Conservation (phyloP, 2,888 invertebrate species). For the Heliconius cydno region DNA sequence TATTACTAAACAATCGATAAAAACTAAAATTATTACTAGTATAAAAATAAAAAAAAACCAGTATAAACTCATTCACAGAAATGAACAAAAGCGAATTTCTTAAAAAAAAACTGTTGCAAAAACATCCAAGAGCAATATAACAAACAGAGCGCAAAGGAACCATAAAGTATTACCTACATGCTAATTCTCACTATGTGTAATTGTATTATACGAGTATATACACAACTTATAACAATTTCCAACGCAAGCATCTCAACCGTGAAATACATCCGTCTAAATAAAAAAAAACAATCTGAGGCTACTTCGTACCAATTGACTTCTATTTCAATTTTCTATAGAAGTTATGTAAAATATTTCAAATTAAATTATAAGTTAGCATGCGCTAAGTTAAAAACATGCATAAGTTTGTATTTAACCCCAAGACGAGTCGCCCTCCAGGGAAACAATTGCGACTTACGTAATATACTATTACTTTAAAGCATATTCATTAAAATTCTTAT, state of each 20-base stretch:
- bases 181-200: conserved; percentile 76
- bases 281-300: conserved; percentile 37
- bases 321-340: conserved; percentile 19
- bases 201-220: conserved; percentile 57
- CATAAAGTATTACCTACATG: conserved; percentile 80
- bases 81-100: conserved; percentile 45
- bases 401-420: conserved; percentile 59
- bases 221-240: conserved; percentile 70
- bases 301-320: conserved; percentile 10
- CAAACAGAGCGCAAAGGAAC: conserved; percentile 79
- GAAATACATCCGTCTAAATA: conserved; percentile 53
- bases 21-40: conserved; percentile 20
- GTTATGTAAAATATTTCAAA: background rate
- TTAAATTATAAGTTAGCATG: conserved; percentile 42
- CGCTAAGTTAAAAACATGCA: conserved; percentile 63
- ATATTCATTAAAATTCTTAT: conserved; percentile 11
- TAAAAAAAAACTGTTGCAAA: conserved; percentile 69
- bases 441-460: conserved; percentile 45
- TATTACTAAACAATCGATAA: conserved; percentile 15
- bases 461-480: background rate
- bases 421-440: conserved; percentile 77
- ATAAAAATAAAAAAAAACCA: conserved; percentile 27
- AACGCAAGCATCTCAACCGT: conserved; percentile 75
- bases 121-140: conserved; percentile 70
- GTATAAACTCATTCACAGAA: conserved; percentile 38